Percentiles rank a stretch among this genome's conserved stretches.
phyloP scores from a whole-genome alignment of 2,113 vertebrate genomes.

The Aplodontia rufa region DNA sequence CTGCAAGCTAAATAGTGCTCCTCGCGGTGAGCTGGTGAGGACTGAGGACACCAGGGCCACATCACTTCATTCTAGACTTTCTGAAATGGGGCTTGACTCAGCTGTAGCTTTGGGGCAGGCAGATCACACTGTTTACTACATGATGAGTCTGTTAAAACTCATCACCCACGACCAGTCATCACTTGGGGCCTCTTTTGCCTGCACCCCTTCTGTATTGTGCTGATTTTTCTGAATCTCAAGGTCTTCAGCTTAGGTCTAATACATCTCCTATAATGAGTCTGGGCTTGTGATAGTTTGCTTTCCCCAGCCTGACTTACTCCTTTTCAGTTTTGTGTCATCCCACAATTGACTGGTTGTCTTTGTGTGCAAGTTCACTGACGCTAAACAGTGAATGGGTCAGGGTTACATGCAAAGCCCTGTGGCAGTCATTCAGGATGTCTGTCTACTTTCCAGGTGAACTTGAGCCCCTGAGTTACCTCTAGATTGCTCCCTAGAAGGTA shows the following conservation, averaged over 20 bases:
- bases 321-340: neutral
- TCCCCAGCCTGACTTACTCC: neutral
- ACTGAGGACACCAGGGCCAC: neutral
- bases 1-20: neutral
- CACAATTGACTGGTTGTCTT: neutral
- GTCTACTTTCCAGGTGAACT: neutral
- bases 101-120: neutral
- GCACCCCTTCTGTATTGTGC: neutral
- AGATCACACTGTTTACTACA: neutral
- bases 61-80: neutral
- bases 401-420: neutral
- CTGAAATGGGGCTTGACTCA: neutral
- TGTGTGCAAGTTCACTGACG: neutral
- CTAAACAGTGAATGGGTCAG: neutral
- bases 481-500: neutral
- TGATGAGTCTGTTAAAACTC: neutral
- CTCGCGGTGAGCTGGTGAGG: neutral
- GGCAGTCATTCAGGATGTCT: neutral
- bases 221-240: neutral
- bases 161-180: neutral
- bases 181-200: too few relatives aligned
- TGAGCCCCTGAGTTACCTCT: neutral
- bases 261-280: neutral
- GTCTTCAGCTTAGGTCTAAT: neutral
- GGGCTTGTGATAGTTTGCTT: neutral